Evolutionary conservation across 2,888 invertebrate species (phyloP).

Genomic region (Druceiella hillmani): DNA sequence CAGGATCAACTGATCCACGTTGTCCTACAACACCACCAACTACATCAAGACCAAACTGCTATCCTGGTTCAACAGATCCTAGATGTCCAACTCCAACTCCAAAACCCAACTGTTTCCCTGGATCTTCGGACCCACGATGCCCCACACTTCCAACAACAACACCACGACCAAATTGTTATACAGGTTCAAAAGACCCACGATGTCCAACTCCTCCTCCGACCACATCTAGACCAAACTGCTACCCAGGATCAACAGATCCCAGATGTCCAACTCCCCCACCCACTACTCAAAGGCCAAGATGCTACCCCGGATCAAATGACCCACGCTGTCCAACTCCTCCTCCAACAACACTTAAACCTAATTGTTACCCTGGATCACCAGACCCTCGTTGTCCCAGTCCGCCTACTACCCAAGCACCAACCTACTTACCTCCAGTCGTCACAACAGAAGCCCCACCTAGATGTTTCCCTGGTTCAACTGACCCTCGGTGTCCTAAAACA

Average conservation of each 20-base stretch:
- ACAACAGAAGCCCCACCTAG: conserved; percentile 19
- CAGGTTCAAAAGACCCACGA: conserved; percentile 16
- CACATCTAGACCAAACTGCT: conserved; percentile 19
- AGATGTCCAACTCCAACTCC: conserved; percentile 25
- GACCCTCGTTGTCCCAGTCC: conserved; percentile 12
- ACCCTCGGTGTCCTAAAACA: conserved; percentile 24
- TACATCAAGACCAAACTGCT: conserved; percentile 25
- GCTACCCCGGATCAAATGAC: conserved; percentile 29
- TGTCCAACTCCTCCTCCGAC: conserved; percentile 19
- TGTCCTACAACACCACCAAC: conserved; percentile 23
- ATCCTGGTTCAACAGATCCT: conserved; percentile 27
- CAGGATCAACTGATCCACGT: conserved; percentile 27
- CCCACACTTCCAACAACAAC: too few relatives aligned
- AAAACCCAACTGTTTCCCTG: too few relatives aligned
- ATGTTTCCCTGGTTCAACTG: conserved; percentile 21
- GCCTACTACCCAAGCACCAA: conserved; percentile 15
- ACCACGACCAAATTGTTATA: conserved; percentile 20
- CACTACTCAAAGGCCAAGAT: conserved; percentile 17
- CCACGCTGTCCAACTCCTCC: conserved; percentile 27
- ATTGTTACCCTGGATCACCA: conserved; percentile 10
- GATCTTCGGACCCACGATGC: too few relatives aligned
- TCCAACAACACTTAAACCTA: conserved; percentile 15
- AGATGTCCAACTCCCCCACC: conserved; percentile 23
- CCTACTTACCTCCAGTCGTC: conserved; percentile 18
- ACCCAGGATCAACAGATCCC: conserved; percentile 30